phyloP scores from a whole-genome alignment of 2,888 invertebrate species.

The Heteromurus nitidus region DNA sequence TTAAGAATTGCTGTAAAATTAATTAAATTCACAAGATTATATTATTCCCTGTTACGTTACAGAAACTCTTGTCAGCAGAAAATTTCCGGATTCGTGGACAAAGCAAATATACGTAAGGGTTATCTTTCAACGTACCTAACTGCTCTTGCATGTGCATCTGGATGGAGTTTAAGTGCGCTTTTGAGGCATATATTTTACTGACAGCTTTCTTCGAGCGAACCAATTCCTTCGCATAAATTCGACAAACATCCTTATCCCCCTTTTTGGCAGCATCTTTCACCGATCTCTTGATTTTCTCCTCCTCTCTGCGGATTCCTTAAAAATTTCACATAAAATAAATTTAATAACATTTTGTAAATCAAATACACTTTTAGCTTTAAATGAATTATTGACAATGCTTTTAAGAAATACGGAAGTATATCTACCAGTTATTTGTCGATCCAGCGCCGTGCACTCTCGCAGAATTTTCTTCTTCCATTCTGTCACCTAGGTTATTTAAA shows the following conservation, averaged over 20 bases:
- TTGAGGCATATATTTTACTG: conserved; percentile 94
- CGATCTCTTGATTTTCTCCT: conserved; percentile 95
- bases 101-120: too few species aligned
- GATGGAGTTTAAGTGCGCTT: conserved; percentile 97
- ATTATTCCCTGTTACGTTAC: background rate
- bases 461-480: conserved; percentile 97
- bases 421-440: conserved; percentile 95
- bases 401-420: too few species aligned
- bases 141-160: conserved; percentile 99
- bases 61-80: background rate
- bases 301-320: conserved; percentile 93
- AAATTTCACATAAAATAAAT: background rate
- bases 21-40: background rate
- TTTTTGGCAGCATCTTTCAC: conserved; percentile 95
- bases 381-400: too few species aligned
- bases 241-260: conserved; percentile 94
- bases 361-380: conserved; percentile 9
- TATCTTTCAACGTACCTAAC: conserved; percentile 85
- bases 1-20: conserved; percentile 86
- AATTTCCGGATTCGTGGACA: background rate
- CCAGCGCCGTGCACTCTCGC: conserved; percentile 94
- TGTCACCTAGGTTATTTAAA: conserved; percentile 95
- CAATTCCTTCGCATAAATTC: conserved; percentile 94
- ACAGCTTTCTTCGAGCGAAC: conserved; percentile 90
- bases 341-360: background rate